Evolutionary conservation across 2,888 invertebrate species (phyloP), one percentile per base, ranked within the genome.

Genomic region (Drosophila conformis): DNA sequence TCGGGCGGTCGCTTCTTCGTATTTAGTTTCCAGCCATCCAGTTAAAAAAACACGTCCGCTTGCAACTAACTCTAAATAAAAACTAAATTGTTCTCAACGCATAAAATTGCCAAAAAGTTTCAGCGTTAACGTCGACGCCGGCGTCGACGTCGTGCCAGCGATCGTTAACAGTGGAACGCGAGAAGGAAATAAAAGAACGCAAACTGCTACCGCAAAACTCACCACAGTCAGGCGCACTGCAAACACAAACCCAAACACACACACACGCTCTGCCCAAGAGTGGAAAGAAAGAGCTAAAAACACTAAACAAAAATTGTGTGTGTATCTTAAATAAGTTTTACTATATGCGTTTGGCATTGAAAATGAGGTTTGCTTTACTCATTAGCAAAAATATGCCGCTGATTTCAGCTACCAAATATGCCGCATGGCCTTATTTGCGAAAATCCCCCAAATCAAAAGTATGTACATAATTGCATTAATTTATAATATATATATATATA

Each of bases 11-110:
- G 82, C 76, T 82, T 83, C 63, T 82, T 77, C 82, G 76, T 78
- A 74, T 75, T 83, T 81, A 82, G 81, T 86, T 90, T 92, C 92
- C 92, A 92, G 92, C 93, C 92, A 93, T 93, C 92, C 92, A 93
- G 92, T 91, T 84, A 56, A 76, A 76, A 80, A 90, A 86, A 88
- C 90, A 91, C 92, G 91, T 92, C 92, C 90, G 91, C 91, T 91
- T 89, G 89, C 88, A 83, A 89, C 90, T 92, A 92, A 84, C 90
- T 92, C 92, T 92, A 90, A 90, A 91, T 91, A 85, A 87, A 91
- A 92, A 92, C 92, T 93, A 86, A 92, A 89, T 46, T 54, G 69
- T 81, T 76, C 84, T 83, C 76, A 59, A 21, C 70, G 60, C 69
- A 72, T 76, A 71, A 86, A 86, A 69, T 83, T 90, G 87, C 86